Base-by-base conservation (phyloP, 2,113 vertebrate genomes). In the Lota lota region DNA sequence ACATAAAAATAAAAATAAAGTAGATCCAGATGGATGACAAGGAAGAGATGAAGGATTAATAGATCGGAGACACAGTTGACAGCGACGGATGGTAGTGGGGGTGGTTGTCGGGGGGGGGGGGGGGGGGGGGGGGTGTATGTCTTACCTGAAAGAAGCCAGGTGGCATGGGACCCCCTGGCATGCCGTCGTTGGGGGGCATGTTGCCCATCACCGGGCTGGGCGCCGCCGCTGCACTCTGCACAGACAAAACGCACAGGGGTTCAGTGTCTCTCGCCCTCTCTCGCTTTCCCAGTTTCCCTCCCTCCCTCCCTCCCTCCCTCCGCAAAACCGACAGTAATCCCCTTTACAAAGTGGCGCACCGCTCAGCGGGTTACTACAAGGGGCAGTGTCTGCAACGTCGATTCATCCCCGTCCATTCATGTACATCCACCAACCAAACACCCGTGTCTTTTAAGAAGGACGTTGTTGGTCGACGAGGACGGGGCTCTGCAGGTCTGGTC, bases 171-270 rank as follows among this genome's bases (percentile, higher is more conserved):
- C 93, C 93, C 11, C 92, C 92, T 33, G 94, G 88, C 85, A 96
- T 92, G 56, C 89, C 88, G 0, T 97, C 95, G 0, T 82, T 92
- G 21, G 95, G 94, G 64, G 94, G 90, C 91, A 97, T 91, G 88
- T 88, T 92, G 15, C 94, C 94, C 94, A 96, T 94, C 73, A 96
- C 94, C 0, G 95, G 94, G 79, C 94, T 97, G 64, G 94, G 94
- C 1, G 94, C 94, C 0, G 95, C 94, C 0, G 94, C 94, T 0
- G 93, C 86, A 1, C 94, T 93, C 94, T 95, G 92, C 12, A 78
- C 87, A 36, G 79, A 61, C 62, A 21, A 10, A 17, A 72, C 50
- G 66, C 1, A 12, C 5, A 20, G 8, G 21, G 40, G 67, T 70
- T 76, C 67, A 68, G 67, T 19, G 40, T 47, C 40, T 47, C 40